Evolutionary conservation across 2,888 invertebrate genomes (phyloP).

Genomic region (Calliphora vomitoria): DNA sequence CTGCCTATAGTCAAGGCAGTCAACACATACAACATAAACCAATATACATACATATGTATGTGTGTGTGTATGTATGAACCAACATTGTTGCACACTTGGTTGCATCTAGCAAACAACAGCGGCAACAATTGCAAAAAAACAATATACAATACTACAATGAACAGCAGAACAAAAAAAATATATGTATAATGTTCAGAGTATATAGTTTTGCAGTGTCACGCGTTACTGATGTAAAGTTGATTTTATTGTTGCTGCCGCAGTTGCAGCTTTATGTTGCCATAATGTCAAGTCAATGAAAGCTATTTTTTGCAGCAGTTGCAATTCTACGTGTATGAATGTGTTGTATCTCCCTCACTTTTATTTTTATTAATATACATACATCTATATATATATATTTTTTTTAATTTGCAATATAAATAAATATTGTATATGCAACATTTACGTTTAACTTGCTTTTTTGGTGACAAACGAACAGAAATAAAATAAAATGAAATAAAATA

Average conservation of each 20-base stretch:
- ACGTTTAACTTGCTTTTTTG: slow-evolving; percentile 17
- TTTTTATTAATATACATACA: slow-evolving; percentile 44
- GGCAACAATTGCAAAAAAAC: slow-evolving; percentile 42
- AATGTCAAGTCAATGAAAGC: slow-evolving; percentile 61
- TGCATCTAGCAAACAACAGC: slow-evolving; percentile 35
- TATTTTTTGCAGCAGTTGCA: slow-evolving; percentile 37
- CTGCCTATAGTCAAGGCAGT: slow-evolving; percentile 39
- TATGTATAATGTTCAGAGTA: not conserved
- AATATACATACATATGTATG: not conserved
- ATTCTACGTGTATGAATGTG: slow-evolving; percentile 11
- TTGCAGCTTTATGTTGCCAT: slow-evolving; percentile 44
- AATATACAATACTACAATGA: slow-evolving; percentile 16
- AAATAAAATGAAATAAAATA: slow-evolving; percentile 48
- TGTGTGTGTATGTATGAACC: not conserved
- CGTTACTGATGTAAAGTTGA: slow-evolving; percentile 38
- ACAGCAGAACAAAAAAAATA: not conserved
- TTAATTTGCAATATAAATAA: slow-evolving; percentile 59
- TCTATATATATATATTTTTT: slow-evolving; percentile 17
- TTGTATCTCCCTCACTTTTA: slow-evolving; percentile 61
- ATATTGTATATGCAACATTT: not conserved
- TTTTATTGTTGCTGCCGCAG: slow-evolving; percentile 24
- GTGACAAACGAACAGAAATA: slow-evolving; percentile 58
- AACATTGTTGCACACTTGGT: slow-evolving; percentile 61
- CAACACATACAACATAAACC: slow-evolving; percentile 18
- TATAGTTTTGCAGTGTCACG: slow-evolving; percentile 55